A percentile compares a stretch with the other conserved stretches of the same genome.
These are phyloP conservation scores for Dolomedes plantarius DNA, from an alignment of 2,888 invertebrate genomes.

Conservation along the genomic window DNA sequence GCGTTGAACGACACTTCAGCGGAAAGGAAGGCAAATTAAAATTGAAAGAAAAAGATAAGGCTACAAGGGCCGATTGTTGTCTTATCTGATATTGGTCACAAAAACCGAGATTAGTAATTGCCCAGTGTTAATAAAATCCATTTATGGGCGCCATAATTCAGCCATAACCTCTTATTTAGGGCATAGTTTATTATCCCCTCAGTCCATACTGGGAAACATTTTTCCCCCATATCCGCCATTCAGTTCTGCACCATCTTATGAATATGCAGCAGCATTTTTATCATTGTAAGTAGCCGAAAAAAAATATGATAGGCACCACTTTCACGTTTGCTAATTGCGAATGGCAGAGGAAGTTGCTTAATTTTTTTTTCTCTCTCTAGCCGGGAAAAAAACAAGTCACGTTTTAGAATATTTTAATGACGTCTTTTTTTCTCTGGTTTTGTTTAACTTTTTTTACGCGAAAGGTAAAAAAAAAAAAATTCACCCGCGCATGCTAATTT, in stretches of 20 bases:
- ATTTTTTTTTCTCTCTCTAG: no score
- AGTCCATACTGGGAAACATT: not conserved
- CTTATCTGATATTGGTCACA: slow-evolving; percentile 29
- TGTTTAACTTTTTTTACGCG: slow-evolving; percentile 3
- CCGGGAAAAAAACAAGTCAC: slow-evolving; percentile 46
- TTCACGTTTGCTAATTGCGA: slow-evolving; percentile 57
- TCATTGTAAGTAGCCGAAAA: slow-evolving; percentile 12
- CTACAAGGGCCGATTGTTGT: slow-evolving; percentile 44
- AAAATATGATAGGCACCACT: slow-evolving; percentile 42
- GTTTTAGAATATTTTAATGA: slow-evolving; percentile 62
- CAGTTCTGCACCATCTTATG: slow-evolving; percentile 35
- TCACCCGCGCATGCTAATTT: not conserved
- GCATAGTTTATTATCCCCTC: slow-evolving; percentile 46
- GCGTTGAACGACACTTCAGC: slow-evolving; percentile 58
- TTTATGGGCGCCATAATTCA: no score
- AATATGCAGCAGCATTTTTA: slow-evolving; percentile 67
- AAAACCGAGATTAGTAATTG: slow-evolving; percentile 62
- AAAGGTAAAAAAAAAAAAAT: not conserved
- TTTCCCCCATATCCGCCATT: not conserved
- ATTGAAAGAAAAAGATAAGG: not conserved
- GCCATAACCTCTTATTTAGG: slow-evolving; percentile 58
- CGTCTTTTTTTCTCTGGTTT: not conserved
- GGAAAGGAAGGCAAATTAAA: not conserved
- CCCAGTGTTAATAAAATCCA: slow-evolving; percentile 60
- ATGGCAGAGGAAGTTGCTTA: slow-evolving; percentile 41